Evolutionary conservation across 2,888 invertebrate genomes (phyloP), one percentile per base, ranked within the genome.

Genomic region (Harmothoe impar): DNA sequence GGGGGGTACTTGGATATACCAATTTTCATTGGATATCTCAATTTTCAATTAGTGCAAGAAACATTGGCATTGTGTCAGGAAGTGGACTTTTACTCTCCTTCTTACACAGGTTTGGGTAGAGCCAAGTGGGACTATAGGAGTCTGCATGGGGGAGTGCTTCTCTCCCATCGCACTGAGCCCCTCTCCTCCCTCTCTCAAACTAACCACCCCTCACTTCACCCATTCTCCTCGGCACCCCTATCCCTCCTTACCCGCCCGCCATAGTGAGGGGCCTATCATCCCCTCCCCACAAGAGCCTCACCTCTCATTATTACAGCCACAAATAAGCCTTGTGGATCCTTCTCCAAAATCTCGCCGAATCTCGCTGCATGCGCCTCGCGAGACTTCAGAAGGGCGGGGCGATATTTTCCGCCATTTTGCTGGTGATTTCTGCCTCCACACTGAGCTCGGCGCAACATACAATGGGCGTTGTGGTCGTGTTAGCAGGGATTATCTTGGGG

Each of bases 391-490:
- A 10, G 43, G 43, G 43, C 10, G 43, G 3, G 43, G 43, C 43
- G 43, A 35, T 12, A 81, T 81, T 72, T 72, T 25, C 72, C 72
- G 72, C 72, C 72, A 72, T n/a, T 72, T 72, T 72, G 72, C n/a
- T 43, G 15, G 72, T 72, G 72, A 72, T 29, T 72, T 72, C 29
- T 25, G n/a, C 15, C 15, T 25, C 20, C 3, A 29, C 3, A 72
- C 20, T 29, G 72, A 1, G 12, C 3, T 5, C 20, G 12, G 62
- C 23, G 62, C 1, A n/a, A n/a, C 62, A 62, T 43, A 43, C 43
- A 43, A 43, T 20, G 62, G 62, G 3, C 20, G 62, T n/a, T 62
- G 20, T 20, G 62, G 62, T 62, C 7, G 72, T 72, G 72, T 72
- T 72, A 23, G 3, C 10, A 43, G 3, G 43, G 43, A 43, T 43